phyloP scores from a whole-genome alignment of 2,888 invertebrate species.

The Glyphotaelius pellucidus region DNA sequence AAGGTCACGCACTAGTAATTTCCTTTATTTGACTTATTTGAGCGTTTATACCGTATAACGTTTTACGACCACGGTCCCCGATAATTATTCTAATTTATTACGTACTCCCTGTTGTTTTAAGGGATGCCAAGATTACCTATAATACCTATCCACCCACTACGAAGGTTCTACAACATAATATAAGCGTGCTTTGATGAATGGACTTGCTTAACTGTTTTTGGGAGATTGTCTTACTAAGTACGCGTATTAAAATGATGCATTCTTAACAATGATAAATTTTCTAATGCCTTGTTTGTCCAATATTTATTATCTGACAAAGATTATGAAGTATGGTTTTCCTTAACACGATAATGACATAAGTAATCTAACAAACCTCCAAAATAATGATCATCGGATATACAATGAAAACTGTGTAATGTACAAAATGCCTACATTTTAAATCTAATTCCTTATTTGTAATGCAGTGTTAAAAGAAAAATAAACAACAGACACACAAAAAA shows the following conservation, averaged over 20 bases:
- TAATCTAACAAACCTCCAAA: too few relatives aligned
- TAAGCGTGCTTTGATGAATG: background rate
- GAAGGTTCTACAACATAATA: background rate
- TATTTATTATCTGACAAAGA: too few relatives aligned
- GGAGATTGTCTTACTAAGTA: background rate
- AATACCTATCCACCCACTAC: background rate
- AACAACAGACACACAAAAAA: too few relatives aligned
- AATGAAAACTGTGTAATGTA: too few relatives aligned
- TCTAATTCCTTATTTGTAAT: too few relatives aligned
- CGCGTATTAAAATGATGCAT: background rate
- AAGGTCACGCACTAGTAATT: background rate
- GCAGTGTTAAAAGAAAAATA: too few relatives aligned
- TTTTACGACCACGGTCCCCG: background rate
- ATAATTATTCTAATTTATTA: constrained; percentile 24
- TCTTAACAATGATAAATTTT: background rate
- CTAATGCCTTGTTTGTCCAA: too few relatives aligned
- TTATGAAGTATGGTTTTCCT: too few relatives aligned
- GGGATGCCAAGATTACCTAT: background rate
- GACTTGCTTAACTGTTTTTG: background rate
- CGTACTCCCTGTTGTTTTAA: constrained; percentile 8
- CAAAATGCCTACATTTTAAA: too few relatives aligned
- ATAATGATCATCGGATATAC: too few relatives aligned
- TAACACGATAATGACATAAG: too few relatives aligned
- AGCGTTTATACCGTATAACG: background rate
- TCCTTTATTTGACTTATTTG: constrained; percentile 10